These are phyloP conservation scores for Amazona vittata DNA, from an alignment of 2,113 vertebrate genomes.

Conservation along the genomic window DNA sequence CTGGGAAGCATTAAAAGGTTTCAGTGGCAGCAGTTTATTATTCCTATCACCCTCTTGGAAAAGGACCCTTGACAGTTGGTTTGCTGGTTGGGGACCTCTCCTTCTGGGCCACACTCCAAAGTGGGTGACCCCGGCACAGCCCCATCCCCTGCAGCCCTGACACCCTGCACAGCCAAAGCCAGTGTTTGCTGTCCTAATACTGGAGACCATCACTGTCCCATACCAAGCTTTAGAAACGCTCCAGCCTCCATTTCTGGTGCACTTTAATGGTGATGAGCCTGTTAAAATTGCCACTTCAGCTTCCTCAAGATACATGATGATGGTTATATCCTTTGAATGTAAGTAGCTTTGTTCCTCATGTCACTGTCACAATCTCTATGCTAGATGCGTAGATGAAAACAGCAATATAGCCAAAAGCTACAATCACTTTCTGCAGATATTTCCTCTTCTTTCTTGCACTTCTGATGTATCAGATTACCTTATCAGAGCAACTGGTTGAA, in stretches of 20 bases:
- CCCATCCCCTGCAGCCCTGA: not conserved
- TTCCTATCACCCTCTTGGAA: not conserved
- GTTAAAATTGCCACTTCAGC: not conserved
- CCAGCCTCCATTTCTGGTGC: not conserved
- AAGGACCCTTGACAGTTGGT: not conserved
- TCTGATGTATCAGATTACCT: slow-evolving; percentile 12
- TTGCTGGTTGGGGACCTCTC: not conserved
- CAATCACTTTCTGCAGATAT: not conserved
- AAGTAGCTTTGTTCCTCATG: not conserved
- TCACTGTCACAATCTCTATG: not conserved
- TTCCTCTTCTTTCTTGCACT: not conserved
- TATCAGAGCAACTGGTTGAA: not conserved
- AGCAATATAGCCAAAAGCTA: not conserved
- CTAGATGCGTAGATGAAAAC: not conserved
- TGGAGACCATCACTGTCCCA: not conserved
- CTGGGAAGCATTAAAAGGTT: not conserved
- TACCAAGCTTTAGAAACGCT: not conserved
- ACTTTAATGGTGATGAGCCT: not conserved
- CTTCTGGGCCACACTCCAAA: not conserved
- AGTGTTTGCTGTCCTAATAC: rapidly evolving
- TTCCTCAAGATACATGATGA: not conserved
- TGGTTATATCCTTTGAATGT: not conserved
- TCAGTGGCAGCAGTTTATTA: not conserved
- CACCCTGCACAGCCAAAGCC: not conserved
- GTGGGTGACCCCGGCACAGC: not conserved